Evolutionary conservation across 1,140 invertebrate species (phyloP).

Genomic region (Dysdera silvatica): DNA sequence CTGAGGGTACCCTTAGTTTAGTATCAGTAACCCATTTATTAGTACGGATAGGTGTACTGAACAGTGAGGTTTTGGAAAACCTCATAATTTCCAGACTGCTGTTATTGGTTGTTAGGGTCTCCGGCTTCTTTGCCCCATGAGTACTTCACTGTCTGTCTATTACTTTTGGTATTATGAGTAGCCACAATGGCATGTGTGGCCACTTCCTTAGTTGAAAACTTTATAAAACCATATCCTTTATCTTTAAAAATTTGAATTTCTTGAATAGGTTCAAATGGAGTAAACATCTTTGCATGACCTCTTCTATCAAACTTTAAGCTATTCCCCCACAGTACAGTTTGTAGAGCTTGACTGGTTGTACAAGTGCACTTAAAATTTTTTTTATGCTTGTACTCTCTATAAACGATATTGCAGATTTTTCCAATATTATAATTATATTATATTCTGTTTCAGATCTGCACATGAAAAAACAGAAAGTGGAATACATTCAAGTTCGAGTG

Average conservation of each 20-base stretch:
- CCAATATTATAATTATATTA: too few relatives aligned
- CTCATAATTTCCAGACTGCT: conserved; percentile 32
- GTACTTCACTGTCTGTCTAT: conserved; percentile 93
- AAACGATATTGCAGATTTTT: too few relatives aligned
- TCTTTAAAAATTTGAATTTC: conserved; percentile 99
- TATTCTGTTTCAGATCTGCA: too few relatives aligned
- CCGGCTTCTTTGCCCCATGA: conserved; percentile 98
- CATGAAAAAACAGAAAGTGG: too few relatives aligned
- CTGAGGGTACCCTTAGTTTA: conserved; percentile 62
- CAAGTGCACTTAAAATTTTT: too few relatives aligned
- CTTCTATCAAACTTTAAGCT: conserved; percentile 84
- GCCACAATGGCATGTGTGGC: conserved; percentile 95
- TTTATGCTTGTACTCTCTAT: too few relatives aligned
- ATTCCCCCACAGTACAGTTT: conserved; percentile 98
- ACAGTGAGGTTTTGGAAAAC: conserved; percentile 44
- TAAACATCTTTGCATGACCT: conserved; percentile 93
- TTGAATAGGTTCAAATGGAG: conserved; percentile 86
- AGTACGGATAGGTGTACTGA: conserved; percentile 53
- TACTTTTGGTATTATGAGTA: conserved; percentile 94
- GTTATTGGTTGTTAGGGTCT: conserved; percentile 62
- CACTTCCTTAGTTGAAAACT: conserved; percentile 93
- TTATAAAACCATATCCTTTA: conserved; percentile 96
- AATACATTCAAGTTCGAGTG: too few relatives aligned
- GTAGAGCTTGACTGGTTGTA: conserved; percentile 96
- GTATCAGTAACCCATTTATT: conserved; percentile 72